Evolutionary conservation across 2,797 vertebrate genomes (phyloP).

Genomic region (Anniella stebbinsi): DNA sequence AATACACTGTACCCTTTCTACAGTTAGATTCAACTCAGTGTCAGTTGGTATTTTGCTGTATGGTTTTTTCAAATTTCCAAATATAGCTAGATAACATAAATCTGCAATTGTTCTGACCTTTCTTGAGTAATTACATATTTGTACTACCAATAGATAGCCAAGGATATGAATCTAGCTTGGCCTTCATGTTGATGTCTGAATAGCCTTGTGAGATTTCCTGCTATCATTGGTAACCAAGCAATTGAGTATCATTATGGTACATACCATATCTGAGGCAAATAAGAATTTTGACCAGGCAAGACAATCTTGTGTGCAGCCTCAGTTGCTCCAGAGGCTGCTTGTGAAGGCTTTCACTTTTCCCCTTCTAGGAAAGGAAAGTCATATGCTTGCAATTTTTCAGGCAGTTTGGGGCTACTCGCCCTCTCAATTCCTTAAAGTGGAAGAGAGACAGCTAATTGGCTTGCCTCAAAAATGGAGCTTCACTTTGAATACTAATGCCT

Average conservation of each 20-base stretch:
- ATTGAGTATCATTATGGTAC: background rate
- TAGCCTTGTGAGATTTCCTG: background rate
- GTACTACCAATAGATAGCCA: background rate
- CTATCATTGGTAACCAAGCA: background rate
- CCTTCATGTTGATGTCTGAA: background rate
- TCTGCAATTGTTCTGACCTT: background rate
- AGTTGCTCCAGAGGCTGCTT: background rate
- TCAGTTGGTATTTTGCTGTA: background rate
- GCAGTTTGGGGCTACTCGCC: no score
- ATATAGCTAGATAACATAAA: background rate
- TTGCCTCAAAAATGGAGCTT: background rate
- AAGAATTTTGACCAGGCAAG: background rate
- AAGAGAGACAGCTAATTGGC: background rate
- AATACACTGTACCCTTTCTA: background rate
- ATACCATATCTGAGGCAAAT: background rate
- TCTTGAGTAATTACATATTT: background rate
- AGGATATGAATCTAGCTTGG: background rate
- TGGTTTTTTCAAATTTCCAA: background rate
- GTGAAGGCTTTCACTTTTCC: background rate
- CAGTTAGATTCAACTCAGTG: background rate
- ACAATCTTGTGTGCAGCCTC: background rate
- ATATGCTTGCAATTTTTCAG: background rate
- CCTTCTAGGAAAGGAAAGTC: background rate
- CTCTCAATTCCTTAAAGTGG: background rate
- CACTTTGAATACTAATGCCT: background rate